phyloP scores from a whole-genome alignment of 1,140 invertebrate species.

The Ostrea denselamellosa region DNA sequence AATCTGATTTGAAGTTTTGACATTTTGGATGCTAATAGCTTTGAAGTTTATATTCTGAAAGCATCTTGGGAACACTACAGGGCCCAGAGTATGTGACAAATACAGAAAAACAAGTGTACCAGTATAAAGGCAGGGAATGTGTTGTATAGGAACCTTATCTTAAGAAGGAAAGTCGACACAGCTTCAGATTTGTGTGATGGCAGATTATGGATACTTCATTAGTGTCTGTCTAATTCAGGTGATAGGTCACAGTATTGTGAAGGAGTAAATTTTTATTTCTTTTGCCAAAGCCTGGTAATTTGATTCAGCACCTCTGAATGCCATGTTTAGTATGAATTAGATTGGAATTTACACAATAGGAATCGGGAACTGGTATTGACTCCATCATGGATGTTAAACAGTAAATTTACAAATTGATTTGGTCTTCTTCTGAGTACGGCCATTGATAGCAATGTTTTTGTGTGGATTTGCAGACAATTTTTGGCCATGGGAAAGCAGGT shows the following conservation, averaged over 20 bases:
- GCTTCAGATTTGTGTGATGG: background rate
- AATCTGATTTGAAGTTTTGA: background rate
- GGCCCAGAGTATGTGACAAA: background rate
- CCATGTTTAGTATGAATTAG: background rate
- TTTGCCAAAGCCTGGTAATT: background rate
- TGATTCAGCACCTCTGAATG: background rate
- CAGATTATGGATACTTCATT: background rate
- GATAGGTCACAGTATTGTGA: slow-evolving; percentile 13
- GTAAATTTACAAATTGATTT: too few relatives aligned
- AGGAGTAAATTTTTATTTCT: background rate
- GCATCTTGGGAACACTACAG: background rate
- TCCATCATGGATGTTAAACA: too few relatives aligned
- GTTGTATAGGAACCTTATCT: background rate
- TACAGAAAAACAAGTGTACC: background rate
- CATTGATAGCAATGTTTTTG: slow-evolving; percentile 51
- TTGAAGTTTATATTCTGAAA: slow-evolving; percentile 2
- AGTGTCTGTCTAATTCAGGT: background rate
- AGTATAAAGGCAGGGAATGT: background rate
- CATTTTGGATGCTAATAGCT: background rate
- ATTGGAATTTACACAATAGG: background rate
- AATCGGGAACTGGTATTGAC: background rate
- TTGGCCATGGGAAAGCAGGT: slow-evolving; percentile 56
- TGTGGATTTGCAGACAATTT: slow-evolving; percentile 56
- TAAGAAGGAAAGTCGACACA: background rate
- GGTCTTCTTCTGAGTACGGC: background rate